A percentile compares a stretch with the other conserved stretches of the same genome.
Conservation (phyloP, 2,797 vertebrate species). For the Pipistrellus pipistrellus region DNA sequence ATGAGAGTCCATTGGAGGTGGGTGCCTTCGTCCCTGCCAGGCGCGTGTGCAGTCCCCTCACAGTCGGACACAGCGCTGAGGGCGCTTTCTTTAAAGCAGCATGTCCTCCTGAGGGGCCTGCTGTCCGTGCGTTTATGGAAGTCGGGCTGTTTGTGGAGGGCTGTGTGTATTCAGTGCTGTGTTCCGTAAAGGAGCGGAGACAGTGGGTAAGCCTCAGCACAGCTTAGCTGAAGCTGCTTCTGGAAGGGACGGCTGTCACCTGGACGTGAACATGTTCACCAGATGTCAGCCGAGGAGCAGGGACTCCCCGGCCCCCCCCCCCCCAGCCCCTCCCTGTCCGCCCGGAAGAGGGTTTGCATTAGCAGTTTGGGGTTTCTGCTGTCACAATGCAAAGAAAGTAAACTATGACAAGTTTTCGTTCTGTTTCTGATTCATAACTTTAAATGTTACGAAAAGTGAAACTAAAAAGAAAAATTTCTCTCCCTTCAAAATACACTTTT, state of each 20-base stretch:
- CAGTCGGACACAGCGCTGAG: not conserved
- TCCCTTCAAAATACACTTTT: conserved; percentile 14
- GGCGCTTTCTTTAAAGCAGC: not conserved
- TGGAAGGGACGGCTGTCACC: not conserved
- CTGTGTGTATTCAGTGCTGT: not conserved
- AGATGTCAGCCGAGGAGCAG: not conserved
- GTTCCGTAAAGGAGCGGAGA: not conserved
- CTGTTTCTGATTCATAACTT: conserved; percentile 11
- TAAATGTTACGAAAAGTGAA: conserved; percentile 19
- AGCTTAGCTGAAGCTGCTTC: not conserved
- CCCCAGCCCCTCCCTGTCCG: not conserved
- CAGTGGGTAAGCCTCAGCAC: not conserved
- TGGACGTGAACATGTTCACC: not conserved
- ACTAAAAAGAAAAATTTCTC: not conserved
- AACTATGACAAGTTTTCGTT: not conserved
- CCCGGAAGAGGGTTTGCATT: not conserved
- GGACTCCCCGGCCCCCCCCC: not conserved
- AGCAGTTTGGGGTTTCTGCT: not conserved
- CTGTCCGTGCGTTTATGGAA: conserved; percentile 20
- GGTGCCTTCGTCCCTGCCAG: not conserved
- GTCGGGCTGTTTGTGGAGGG: not conserved
- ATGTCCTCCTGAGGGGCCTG: not conserved
- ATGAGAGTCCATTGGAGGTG: not conserved
- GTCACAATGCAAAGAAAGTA: not conserved
- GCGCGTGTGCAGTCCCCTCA: not conserved